phyloP scores from a whole-genome alignment of 2,888 invertebrate genomes.

The Chymomyza amoena region DNA sequence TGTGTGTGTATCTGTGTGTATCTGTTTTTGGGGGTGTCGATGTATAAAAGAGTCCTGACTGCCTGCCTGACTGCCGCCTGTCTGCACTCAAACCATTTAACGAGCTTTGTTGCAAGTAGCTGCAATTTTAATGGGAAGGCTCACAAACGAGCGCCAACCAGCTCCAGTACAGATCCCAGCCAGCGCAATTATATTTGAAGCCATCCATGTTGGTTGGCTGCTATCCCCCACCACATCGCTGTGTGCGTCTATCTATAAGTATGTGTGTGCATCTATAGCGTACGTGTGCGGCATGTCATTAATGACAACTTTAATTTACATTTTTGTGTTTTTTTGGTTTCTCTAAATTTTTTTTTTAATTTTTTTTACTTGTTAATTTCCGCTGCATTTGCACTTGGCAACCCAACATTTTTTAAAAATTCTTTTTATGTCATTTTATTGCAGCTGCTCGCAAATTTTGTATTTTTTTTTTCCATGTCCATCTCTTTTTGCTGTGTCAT shows the following conservation, averaged over 20 bases:
- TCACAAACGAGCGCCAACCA: constrained; percentile 25
- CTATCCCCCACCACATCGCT: background rate
- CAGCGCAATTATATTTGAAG: constrained; percentile 39
- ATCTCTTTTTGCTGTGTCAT: constrained; percentile 41
- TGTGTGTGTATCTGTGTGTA: constrained; percentile 3
- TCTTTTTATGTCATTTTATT: constrained; percentile 56
- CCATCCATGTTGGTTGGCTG: background rate
- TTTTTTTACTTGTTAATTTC: constrained; percentile 31
- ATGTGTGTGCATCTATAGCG: background rate
- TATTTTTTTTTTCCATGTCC: constrained; percentile 23
- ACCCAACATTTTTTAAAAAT: constrained; percentile 37
- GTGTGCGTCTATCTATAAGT: constrained; percentile 8
- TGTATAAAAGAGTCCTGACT: constrained; percentile 30
- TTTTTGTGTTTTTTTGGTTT: constrained; percentile 16
- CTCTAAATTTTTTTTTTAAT: background rate
- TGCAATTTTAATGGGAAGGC: constrained; percentile 52
- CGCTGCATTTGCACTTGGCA: constrained; percentile 60
- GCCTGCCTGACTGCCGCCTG: constrained; percentile 21
- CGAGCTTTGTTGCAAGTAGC: constrained; percentile 41
- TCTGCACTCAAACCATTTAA: constrained; percentile 35
- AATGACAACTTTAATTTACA: constrained; percentile 62
- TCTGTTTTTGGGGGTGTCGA: constrained; percentile 6
- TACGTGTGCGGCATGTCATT: constrained; percentile 43
- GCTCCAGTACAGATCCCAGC: too few species aligned
- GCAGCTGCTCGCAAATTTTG: constrained; percentile 43